These are phyloP conservation scores for Drosophila lowei DNA, from an alignment of 1,140 invertebrate species.

Conservation along the genomic window DNA sequence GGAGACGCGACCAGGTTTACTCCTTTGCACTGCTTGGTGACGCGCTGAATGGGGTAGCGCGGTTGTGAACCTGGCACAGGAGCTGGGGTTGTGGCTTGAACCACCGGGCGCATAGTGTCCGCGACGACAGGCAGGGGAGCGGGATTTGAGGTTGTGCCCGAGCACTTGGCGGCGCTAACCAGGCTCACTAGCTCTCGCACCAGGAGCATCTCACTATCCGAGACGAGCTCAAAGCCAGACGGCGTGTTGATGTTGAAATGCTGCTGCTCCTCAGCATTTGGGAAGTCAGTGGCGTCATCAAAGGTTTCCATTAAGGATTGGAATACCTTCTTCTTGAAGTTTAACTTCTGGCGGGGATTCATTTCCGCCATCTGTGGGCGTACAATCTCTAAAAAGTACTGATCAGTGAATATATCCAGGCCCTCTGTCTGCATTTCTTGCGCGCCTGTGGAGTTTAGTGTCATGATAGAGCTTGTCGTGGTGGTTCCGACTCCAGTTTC, in stretches of 20 bases:
- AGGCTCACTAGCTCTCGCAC: constrained; percentile 58
- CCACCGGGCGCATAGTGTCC: neutral
- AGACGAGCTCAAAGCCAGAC: constrained; percentile 51
- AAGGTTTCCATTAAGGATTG: constrained; percentile 69
- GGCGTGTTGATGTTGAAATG: constrained; percentile 72
- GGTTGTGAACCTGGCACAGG: neutral
- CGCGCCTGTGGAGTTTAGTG: constrained; percentile 24
- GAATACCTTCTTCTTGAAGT: constrained; percentile 66
- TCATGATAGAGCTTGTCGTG: neutral
- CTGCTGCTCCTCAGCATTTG: constrained; percentile 47
- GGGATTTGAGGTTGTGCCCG: neutral
- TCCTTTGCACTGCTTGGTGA: neutral
- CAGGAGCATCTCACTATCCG: constrained; percentile 46
- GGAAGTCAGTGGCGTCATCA: constrained; percentile 72
- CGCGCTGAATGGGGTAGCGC: constrained; percentile 17
- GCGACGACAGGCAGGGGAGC: too few relatives aligned
- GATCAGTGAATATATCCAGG: constrained; percentile 37
- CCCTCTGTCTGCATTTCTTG: constrained; percentile 36
- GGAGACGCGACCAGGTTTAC: neutral
- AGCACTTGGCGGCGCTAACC: constrained; percentile 47
- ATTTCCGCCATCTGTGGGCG: constrained; percentile 62
- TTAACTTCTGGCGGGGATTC: constrained; percentile 69
- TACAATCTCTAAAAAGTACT: constrained; percentile 65
- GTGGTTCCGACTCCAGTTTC: neutral
- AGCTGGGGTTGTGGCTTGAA: neutral